A percentile compares a stretch with the other conserved stretches of the same genome.
Conservation (phyloP, 2,888 invertebrate genomes). For the Tuberolachnus salignus region DNA sequence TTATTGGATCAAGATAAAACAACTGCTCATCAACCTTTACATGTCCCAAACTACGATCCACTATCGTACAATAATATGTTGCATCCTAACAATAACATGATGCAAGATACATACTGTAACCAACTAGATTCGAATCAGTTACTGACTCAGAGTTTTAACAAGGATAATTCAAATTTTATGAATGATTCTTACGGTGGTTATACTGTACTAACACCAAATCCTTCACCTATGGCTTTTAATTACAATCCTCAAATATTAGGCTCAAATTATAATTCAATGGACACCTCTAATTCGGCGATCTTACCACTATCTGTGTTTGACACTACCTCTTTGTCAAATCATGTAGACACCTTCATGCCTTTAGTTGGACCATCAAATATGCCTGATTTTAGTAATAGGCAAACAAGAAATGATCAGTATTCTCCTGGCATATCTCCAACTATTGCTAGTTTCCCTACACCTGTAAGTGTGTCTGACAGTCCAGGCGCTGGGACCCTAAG, state of each 20-base stretch:
- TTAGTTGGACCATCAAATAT: conserved; percentile 20
- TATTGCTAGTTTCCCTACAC: conserved; percentile 54
- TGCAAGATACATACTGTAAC: conserved; percentile 43
- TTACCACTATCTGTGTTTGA: conserved; percentile 44
- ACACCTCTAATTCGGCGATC: conserved; percentile 39
- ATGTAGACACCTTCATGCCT: conserved; percentile 40
- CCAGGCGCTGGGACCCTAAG: conserved; percentile 42
- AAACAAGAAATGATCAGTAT: conserved; percentile 56
- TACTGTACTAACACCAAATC: conserved; percentile 50
- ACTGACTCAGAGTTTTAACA: conserved; percentile 36
- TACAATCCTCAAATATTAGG: conserved; percentile 39
- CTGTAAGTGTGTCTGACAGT: conserved; percentile 51
- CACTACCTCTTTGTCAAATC: conserved; percentile 38
- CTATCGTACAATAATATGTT: conserved; percentile 46
- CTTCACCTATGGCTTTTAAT: conserved; percentile 54
- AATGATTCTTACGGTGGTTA: conserved; percentile 51
- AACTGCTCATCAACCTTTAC: conserved; percentile 41
- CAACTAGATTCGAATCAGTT: conserved; percentile 42
- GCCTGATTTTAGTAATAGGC: conserved; percentile 45
- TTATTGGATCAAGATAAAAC: conserved; percentile 50
- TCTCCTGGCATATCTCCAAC: conserved; percentile 53
- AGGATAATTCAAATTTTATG: conserved; percentile 47
- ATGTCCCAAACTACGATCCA: conserved; percentile 38
- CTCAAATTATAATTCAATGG: conserved; percentile 45
- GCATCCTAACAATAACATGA: conserved; percentile 50